Evolutionary conservation across 2,113 vertebrate genomes (phyloP).

Genomic region (Tyrannus savana): DNA sequence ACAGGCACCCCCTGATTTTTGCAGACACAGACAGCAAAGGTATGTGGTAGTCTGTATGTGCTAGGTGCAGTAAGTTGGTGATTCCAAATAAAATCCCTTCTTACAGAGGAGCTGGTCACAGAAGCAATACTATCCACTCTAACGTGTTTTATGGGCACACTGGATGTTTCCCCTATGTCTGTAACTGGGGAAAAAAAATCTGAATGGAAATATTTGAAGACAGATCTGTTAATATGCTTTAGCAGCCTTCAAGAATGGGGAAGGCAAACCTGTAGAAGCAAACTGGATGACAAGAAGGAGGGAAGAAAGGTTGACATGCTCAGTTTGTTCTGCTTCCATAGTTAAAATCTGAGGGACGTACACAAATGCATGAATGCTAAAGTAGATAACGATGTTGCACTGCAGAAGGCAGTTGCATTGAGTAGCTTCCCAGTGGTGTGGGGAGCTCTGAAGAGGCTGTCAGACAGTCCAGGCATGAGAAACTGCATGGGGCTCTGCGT

Average conservation of each 20-base stretch:
- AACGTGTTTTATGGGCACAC: background rate
- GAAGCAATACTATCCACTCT: background rate
- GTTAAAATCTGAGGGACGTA: background rate
- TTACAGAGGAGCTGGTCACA: background rate
- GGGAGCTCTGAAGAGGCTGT: background rate
- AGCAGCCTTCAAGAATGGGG: background rate
- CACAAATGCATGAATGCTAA: background rate
- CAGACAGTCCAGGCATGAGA: background rate
- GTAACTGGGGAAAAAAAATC: background rate
- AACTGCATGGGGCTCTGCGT: background rate
- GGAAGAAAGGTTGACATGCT: background rate
- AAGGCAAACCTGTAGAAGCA: background rate
- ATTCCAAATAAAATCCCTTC: background rate
- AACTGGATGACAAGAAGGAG: background rate
- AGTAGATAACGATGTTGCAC: background rate
- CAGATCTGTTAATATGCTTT: background rate
- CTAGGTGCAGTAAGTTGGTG: background rate
- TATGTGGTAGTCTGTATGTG: background rate
- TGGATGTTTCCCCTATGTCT: background rate
- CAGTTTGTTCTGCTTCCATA: background rate
- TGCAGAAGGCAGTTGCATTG: background rate
- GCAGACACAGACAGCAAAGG: background rate
- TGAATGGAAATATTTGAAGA: background rate
- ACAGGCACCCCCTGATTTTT: background rate
- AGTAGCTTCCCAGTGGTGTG: background rate